Conservation (phyloP, 1,140 invertebrate genomes). For the Pomacea maculata region DNA sequence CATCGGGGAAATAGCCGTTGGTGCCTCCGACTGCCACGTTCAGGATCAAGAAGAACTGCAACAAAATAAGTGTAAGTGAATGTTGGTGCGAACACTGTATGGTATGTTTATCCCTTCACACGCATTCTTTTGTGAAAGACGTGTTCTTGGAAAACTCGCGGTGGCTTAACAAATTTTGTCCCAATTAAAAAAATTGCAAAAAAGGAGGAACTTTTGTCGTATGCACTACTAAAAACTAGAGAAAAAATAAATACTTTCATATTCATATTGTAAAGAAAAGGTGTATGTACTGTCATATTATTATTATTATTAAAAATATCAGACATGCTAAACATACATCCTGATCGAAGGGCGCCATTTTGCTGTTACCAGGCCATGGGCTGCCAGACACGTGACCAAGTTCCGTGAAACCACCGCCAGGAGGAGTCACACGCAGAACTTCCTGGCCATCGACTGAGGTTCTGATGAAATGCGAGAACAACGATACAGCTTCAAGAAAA, state of each 20-base stretch:
- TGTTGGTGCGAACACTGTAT: not conserved
- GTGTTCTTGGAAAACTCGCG: not conserved
- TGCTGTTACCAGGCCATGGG: slow-evolving; percentile 47
- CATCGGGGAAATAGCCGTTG: slow-evolving; percentile 75
- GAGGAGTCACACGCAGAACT: slow-evolving; percentile 2
- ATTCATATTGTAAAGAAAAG: too few species aligned
- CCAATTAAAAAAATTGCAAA: too few species aligned
- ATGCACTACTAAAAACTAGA: too few species aligned
- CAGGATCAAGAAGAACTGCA: slow-evolving; percentile 75
- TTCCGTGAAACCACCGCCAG: slow-evolving; percentile 36
- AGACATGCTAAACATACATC: slow-evolving; percentile 68
- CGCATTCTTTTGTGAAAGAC: not conserved
- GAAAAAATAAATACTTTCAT: too few species aligned
- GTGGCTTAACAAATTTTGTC: too few species aligned
- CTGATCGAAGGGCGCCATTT: slow-evolving; percentile 78
- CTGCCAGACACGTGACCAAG: slow-evolving; percentile 35
- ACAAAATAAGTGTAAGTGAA: not conserved
- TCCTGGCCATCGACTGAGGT: slow-evolving; percentile 17
- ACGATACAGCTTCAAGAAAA: not conserved
- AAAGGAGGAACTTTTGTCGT: too few species aligned
- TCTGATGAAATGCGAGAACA: not conserved
- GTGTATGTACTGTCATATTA: too few species aligned
- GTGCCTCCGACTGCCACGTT: slow-evolving; percentile 80
- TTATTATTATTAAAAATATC: too few species aligned
- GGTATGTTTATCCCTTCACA: not conserved